phyloP scores from a whole-genome alignment of 2,797 vertebrate species.

The Sternotherus odoratus region DNA sequence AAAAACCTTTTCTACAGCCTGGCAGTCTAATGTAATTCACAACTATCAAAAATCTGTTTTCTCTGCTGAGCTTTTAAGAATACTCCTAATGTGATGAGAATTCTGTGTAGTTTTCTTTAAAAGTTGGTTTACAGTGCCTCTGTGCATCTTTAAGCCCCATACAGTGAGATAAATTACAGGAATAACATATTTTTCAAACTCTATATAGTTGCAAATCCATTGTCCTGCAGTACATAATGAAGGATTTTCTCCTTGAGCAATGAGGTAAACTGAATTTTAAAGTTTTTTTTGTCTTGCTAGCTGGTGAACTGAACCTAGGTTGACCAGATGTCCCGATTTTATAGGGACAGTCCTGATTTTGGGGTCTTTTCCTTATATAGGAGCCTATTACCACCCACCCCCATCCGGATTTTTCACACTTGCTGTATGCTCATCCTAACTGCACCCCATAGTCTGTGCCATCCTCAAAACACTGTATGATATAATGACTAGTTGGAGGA shows the following conservation, averaged over 20 bases:
- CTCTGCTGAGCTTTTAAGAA: slow-evolving; percentile 69
- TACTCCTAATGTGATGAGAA: slow-evolving; percentile 72
- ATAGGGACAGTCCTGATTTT: no score
- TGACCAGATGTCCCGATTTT: no score
- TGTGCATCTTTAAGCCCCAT: slow-evolving; percentile 75
- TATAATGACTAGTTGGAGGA: neutral
- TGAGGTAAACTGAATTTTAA: slow-evolving; percentile 62
- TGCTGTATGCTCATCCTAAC: no score
- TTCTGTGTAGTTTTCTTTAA: slow-evolving; percentile 76
- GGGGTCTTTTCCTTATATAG: no score
- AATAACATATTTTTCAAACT: slow-evolving; percentile 74
- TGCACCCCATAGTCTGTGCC: slow-evolving; percentile 3
- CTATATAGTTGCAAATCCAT: slow-evolving; percentile 74
- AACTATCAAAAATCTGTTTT: slow-evolving; percentile 70
- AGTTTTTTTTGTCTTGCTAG: slow-evolving; percentile 59
- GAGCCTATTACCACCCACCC: no score
- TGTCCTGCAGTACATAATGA: slow-evolving; percentile 63
- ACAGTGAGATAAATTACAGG: slow-evolving; percentile 77
- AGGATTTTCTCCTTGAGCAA: slow-evolving; percentile 70
- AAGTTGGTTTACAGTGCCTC: slow-evolving; percentile 74
- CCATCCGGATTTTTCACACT: no score
- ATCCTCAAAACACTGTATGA: neutral
- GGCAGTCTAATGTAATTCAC: slow-evolving; percentile 63
- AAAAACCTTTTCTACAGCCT: slow-evolving; percentile 56
- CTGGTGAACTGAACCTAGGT: slow-evolving; percentile 15